Evolutionary conservation across 1,140 invertebrate genomes (phyloP).

Genomic region (Nasonia longicornis): DNA sequence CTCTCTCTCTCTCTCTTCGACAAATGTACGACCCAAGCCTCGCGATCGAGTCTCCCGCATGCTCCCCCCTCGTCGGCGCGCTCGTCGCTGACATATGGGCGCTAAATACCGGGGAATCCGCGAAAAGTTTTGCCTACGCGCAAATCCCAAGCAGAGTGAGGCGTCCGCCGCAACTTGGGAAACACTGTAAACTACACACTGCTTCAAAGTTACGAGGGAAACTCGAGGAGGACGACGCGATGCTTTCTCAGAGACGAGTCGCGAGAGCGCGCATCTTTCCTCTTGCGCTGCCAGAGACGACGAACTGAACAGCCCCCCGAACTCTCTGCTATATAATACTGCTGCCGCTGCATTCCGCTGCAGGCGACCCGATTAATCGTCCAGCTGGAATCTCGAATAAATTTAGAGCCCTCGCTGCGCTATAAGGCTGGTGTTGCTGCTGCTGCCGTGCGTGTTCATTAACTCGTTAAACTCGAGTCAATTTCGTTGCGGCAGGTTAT

Average conservation of each 20-base stretch:
- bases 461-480: conserved; percentile 20
- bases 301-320: not conserved
- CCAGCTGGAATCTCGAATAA: conserved; percentile 25
- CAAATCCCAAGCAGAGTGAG: not conserved
- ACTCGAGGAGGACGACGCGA: not conserved
- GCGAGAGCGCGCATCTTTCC: not conserved
- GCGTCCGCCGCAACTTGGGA: not conserved
- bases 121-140: conserved; percentile 19
- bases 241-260: conserved; percentile 3
- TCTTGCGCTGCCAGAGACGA: not conserved
- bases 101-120: conserved; percentile 16
- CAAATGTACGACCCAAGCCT: too few relatives aligned
- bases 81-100: not conserved
- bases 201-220: conserved; percentile 11
- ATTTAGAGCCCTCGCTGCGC: not conserved
- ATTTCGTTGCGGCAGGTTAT: conserved; percentile 36
- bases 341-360: not conserved
- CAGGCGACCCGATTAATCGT: conserved; percentile 20
- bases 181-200: conserved; percentile 29
- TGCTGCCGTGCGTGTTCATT: not conserved
- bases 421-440: too few relatives aligned
- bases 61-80: too few relatives aligned
- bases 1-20: too few relatives aligned
- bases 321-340: not conserved
- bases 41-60: too few relatives aligned